Conservation (phyloP, 2,113 vertebrate genomes). For the Piaya cayana region DNA sequence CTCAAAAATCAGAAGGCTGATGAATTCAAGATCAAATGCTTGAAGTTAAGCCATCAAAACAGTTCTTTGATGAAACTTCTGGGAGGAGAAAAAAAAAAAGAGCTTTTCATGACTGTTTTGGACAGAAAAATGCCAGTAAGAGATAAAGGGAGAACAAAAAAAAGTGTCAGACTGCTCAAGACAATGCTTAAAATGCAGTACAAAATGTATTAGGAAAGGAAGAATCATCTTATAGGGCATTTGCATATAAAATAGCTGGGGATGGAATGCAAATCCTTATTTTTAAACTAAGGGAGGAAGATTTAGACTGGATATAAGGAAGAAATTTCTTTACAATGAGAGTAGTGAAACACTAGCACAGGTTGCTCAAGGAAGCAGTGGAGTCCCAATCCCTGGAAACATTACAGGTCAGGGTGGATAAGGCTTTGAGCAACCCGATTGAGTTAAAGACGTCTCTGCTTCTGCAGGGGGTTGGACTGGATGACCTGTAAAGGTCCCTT, state of each 20-base stretch:
- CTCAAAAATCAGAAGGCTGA: conserved; percentile 9
- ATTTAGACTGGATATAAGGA: no score
- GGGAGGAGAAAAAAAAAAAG: neutral
- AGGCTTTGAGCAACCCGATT: no score
- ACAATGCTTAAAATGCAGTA: conserved; percentile 9
- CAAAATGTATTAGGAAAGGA: neutral
- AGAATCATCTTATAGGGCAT: neutral
- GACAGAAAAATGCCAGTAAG: neutral
- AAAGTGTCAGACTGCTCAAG: neutral
- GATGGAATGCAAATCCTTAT: neutral
- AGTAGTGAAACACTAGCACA: no score
- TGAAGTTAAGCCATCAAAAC: neutral
- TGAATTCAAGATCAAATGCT: conserved; percentile 41
- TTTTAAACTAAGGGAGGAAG: no score
- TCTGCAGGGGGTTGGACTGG: no score
- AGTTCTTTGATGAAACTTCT: neutral
- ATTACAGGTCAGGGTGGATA: no score
- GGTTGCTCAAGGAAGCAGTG: no score
- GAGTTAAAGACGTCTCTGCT: no score
- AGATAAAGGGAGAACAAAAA: neutral
- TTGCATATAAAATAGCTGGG: conserved; percentile 31
- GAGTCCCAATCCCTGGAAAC: no score
- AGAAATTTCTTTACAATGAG: no score
- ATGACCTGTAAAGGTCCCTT: no score
- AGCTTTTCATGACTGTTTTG: neutral